Percentiles rank a stretch among this genome's conserved stretches.
phyloP scores from a whole-genome alignment of 2,797 vertebrate species.

The Fistularia commersonii region DNA sequence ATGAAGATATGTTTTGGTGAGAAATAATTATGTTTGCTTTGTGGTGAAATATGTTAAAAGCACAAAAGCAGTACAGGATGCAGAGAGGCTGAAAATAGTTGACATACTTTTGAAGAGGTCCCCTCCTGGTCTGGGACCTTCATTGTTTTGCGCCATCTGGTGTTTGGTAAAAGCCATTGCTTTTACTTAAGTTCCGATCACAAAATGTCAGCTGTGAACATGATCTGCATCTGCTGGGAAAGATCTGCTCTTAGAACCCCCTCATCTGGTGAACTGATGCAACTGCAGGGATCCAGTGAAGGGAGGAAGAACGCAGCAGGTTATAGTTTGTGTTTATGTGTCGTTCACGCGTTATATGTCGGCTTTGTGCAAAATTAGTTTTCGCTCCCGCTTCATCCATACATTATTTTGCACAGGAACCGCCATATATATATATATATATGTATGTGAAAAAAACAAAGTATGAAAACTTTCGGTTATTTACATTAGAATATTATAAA shows the following conservation, averaged over 20 bases:
- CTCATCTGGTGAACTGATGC: constrained; percentile 31
- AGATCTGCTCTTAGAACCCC: background rate
- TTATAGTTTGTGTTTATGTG: too few species aligned
- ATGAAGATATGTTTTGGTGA: too few species aligned
- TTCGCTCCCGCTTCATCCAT: too few species aligned
- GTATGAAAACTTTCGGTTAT: too few species aligned
- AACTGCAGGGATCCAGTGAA: constrained; percentile 7
- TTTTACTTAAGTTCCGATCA: background rate
- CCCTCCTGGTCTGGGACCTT: background rate
- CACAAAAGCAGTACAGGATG: background rate
- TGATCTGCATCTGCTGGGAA: background rate
- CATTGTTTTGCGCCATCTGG: constrained; percentile 31
- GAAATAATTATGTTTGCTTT: too few species aligned
- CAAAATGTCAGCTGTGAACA: constrained; percentile 38
- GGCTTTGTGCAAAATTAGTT: too few species aligned
- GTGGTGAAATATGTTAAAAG: background rate
- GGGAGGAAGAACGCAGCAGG: too few species aligned
- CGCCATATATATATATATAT: too few species aligned
- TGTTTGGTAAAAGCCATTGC: constrained; percentile 14
- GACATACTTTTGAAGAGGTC: constrained; percentile 20
- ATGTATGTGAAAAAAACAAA: too few species aligned
- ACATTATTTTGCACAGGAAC: too few species aligned
- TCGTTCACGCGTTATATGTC: too few species aligned
- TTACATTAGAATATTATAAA: too few species aligned
- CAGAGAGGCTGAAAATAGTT: constrained; percentile 15